A percentile compares a stretch with the other conserved stretches of the same genome.
Evolutionary conservation across 2,888 invertebrate species (phyloP).

Genomic region (Hydroisotoma schaefferi): DNA sequence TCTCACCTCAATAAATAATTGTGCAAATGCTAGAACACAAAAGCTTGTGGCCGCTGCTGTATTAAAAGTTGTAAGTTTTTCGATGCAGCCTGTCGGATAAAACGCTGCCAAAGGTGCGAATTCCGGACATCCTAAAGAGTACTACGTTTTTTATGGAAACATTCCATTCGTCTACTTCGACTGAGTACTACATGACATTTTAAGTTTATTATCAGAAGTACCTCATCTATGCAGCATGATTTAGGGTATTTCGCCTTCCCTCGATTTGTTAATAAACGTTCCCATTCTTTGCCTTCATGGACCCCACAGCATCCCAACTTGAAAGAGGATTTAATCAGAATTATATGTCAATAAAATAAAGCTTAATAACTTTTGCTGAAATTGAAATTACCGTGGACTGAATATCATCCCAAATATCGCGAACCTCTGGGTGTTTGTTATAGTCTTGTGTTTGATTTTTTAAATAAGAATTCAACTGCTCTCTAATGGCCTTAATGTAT

Average conservation of each 20-base stretch:
- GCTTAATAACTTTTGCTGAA: neutral
- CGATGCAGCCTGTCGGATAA: neutral
- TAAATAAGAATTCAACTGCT: neutral
- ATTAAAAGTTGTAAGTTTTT: neutral
- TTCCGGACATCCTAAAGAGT: constrained; percentile 1
- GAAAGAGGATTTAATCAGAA: neutral
- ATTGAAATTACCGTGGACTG: constrained; percentile 17
- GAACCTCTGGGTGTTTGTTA: neutral
- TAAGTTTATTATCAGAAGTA: neutral
- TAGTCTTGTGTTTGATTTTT: neutral
- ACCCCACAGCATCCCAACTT: constrained; percentile 24
- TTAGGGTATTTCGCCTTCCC: constrained; percentile 4
- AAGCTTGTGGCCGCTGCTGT: neutral
- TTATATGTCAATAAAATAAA: neutral
- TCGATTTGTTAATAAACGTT: neutral
- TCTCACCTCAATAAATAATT: constrained; percentile 13
- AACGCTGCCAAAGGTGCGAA: neutral
- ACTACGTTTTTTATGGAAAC: neutral
- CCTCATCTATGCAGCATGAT: constrained; percentile 17
- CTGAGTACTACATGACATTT: neutral
- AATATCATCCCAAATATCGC: constrained; percentile 15
- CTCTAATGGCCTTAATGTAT: neutral
- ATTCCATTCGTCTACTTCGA: too few relatives aligned
- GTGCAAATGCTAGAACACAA: neutral
- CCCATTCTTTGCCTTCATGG: constrained; percentile 16